phyloP scores from a whole-genome alignment of 1,140 invertebrate genomes.

The Drosophila dunni region DNA sequence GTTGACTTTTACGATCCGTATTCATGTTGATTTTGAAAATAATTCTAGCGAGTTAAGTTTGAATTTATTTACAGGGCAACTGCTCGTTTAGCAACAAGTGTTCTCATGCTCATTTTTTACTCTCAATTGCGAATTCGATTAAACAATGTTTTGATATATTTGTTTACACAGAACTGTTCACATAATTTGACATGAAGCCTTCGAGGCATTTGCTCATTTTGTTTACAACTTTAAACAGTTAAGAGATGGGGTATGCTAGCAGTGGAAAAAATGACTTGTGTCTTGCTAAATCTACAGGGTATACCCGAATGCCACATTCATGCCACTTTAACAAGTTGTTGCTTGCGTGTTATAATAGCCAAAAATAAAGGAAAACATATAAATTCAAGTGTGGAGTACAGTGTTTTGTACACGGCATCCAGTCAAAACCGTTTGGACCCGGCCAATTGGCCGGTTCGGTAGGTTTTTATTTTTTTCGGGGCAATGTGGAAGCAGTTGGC shows the following conservation, averaged over 20 bases:
- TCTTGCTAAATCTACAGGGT: not conserved
- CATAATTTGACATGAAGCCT: conserved; percentile 41
- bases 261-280: not conserved
- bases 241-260: not conserved
- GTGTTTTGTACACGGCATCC: conserved; percentile 22
- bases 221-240: not conserved
- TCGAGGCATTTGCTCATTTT: conserved; percentile 19
- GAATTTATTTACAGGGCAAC: conserved; percentile 8
- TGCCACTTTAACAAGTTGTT: conserved; percentile 2
- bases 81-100: not conserved
- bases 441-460: conserved; percentile 33
- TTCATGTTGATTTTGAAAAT: not conserved
- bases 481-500: conserved; percentile 30
- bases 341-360: conserved; percentile 44
- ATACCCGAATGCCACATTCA: not conserved
- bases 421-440: conserved; percentile 10
- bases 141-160: conserved; percentile 31
- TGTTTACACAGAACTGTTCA: conserved; percentile 35
- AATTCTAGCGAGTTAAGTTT: not conserved
- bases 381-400: conserved; percentile 34
- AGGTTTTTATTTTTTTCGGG: conserved; percentile 18
- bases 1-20: conserved; percentile 3
- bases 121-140: conserved; percentile 25
- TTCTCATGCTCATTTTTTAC: not conserved
- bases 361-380: conserved; percentile 15